Base-by-base conservation (phyloP, 2,888 invertebrate genomes). In the Sphinx pinastri region DNA sequence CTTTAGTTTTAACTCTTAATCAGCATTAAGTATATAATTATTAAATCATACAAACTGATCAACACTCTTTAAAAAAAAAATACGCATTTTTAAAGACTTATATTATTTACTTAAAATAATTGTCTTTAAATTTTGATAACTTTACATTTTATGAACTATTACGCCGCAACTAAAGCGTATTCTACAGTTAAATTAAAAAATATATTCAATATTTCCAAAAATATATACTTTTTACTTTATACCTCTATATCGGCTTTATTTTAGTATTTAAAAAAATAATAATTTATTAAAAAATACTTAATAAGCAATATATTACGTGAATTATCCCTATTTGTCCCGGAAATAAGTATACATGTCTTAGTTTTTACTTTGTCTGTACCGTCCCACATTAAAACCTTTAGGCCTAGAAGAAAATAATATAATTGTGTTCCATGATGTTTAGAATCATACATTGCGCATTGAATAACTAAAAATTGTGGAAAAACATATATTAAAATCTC, bases 351-450 rank as follows among this genome's bases (percentile, higher is more conserved):
- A 8, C 12, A 13, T 19, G 16, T 19, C 16, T 19, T 49, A 16
- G n/a, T 19, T 47, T 13, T 63, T 63, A 19, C 49, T 3, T 19
- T 49, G 19, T 63, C 49, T 63, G 6, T 49, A 13, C 11, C 12
- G n/a, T 47, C 49, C 8, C 49, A 19, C 12, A 49, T 16, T 49
- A 47, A 16, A 63, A 12, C 12, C 49, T 63, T 63, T 63, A 63
- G 63, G 63, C 63, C 63, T 63, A 63, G 63, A 63, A 49, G 5
- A 63, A 63, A 63, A 63, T 63, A 19, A 49, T 19, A 19, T 19
- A 12, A 13, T 19, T 49, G 13, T 13, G 13, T 16, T 63, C 12
- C 16, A 12, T 19, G 6, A 13, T 7, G 19, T 63, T 13, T 13
- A 19, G 13, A 19, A 19, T 14, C 63, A 5, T 8, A 6, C 13